Conservation (phyloP, 2,113 vertebrate genomes). For the Hiodon tergisus region DNA sequence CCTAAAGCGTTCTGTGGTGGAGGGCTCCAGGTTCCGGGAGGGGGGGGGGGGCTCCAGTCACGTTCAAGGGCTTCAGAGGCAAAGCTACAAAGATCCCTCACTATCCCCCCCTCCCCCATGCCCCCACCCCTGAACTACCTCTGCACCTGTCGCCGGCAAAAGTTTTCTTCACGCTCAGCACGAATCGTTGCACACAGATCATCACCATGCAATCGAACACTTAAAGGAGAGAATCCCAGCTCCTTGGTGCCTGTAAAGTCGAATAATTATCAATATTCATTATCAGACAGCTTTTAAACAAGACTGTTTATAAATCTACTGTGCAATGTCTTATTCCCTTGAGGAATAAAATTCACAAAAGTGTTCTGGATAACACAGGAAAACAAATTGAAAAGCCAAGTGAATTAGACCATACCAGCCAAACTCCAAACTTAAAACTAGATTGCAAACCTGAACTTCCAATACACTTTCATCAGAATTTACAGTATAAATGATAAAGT, state of each 20-base stretch:
- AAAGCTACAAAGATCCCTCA: too few relatives aligned
- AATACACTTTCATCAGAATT: constrained; percentile 1
- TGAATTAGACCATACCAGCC: not conserved
- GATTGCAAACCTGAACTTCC: not conserved
- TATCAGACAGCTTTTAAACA: not conserved
- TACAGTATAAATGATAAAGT: not conserved
- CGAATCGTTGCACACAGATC: not conserved
- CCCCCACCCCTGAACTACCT: not conserved
- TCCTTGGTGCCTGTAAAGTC: not conserved
- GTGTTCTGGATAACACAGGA: too few relatives aligned
- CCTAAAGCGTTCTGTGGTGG: too few relatives aligned
- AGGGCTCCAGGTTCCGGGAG: too few relatives aligned
- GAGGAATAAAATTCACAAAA: not conserved
- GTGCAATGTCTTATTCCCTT: not conserved
- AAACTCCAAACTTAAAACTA: not conserved
- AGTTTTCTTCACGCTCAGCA: not conserved
- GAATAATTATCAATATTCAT: not conserved
- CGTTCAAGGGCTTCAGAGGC: too few relatives aligned
- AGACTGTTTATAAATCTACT: not conserved
- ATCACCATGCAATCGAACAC: not conserved
- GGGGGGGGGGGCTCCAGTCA: too few relatives aligned
- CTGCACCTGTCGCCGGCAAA: not conserved
- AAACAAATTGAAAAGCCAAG: not conserved
- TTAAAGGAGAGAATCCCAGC: not conserved
- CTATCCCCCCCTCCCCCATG: too few relatives aligned